These are phyloP conservation scores for Columba livia DNA, from an alignment of 2,113 vertebrate species.

Conservation along the genomic window DNA sequence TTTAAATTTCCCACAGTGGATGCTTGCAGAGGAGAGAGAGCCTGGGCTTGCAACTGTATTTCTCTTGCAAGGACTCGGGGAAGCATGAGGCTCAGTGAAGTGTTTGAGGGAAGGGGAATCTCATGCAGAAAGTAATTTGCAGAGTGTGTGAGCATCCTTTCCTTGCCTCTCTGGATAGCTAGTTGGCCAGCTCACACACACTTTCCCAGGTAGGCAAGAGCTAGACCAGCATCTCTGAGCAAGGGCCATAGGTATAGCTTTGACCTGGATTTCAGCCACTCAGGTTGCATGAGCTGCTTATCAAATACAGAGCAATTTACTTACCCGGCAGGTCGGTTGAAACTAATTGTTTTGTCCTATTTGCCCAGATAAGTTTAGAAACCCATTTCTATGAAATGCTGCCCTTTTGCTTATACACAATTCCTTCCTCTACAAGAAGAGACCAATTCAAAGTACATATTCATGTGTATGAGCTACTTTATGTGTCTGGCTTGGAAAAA, in stretches of 20 bases:
- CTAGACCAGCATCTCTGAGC: not conserved
- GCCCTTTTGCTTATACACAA: not conserved
- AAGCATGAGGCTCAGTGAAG: not conserved
- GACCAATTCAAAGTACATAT: rapidly evolving
- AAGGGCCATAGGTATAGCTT: not conserved
- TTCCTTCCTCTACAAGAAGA: not conserved
- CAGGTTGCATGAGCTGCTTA: not conserved
- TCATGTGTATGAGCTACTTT: not conserved
- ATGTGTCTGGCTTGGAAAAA: not conserved
- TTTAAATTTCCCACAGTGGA: not conserved
- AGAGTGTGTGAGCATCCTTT: not conserved
- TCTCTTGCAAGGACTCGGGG: not conserved
- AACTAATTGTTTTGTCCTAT: not conserved
- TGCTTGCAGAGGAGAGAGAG: not conserved
- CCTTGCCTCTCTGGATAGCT: rapidly evolving
- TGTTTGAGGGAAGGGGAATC: not conserved
- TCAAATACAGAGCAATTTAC: not conserved
- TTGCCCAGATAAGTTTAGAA: not conserved
- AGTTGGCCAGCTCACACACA: not conserved
- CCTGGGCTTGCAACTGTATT: not conserved
- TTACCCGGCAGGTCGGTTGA: not conserved
- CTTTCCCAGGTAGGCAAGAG: not conserved
- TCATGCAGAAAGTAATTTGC: not conserved
- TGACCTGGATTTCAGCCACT: not conserved
- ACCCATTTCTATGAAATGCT: not conserved